Percentiles rank a stretch among this genome's conserved stretches.
Conservation (phyloP, 1,140 invertebrate genomes). For the Coelopa frigida region DNA sequence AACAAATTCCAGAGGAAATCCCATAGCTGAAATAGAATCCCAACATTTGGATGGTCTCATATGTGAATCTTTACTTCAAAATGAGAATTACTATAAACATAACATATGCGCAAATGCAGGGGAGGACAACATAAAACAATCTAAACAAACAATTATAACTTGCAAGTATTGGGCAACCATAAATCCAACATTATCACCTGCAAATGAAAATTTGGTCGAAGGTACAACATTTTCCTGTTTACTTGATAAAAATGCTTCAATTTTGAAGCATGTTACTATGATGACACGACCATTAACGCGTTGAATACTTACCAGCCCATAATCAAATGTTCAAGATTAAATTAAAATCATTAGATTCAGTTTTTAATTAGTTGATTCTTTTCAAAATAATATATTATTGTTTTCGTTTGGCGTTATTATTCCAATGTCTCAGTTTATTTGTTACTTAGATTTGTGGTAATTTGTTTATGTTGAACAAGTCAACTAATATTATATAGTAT, state of each 20-base stretch:
- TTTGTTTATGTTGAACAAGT: too few relatives aligned
- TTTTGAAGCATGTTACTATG: conserved; percentile 18
- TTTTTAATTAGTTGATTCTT: not conserved
- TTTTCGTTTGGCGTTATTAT: not conserved
- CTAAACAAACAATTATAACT: conserved; percentile 17
- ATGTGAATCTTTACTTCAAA: too few relatives aligned
- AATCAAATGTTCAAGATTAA: too few relatives aligned
- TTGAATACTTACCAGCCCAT: conserved; percentile 8
- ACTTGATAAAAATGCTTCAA: conserved; percentile 13
- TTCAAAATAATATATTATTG: not conserved
- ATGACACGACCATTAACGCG: conserved; percentile 19
- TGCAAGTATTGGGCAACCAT: conserved; percentile 21
- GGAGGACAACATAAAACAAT: too few relatives aligned
- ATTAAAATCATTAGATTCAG: too few relatives aligned
- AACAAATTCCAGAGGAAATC: too few relatives aligned
- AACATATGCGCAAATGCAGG: too few relatives aligned
- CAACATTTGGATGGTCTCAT: too few relatives aligned
- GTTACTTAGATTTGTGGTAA: not conserved
- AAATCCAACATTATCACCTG: not conserved
- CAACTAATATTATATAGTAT: too few relatives aligned
- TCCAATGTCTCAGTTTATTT: not conserved
- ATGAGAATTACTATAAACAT: too few relatives aligned
- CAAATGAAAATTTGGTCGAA: conserved; percentile 6
- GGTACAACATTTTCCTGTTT: conserved; percentile 11
- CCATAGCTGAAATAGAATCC: too few relatives aligned